Conservation (phyloP, 2,888 invertebrate species). For the Gortyna flavago region DNA sequence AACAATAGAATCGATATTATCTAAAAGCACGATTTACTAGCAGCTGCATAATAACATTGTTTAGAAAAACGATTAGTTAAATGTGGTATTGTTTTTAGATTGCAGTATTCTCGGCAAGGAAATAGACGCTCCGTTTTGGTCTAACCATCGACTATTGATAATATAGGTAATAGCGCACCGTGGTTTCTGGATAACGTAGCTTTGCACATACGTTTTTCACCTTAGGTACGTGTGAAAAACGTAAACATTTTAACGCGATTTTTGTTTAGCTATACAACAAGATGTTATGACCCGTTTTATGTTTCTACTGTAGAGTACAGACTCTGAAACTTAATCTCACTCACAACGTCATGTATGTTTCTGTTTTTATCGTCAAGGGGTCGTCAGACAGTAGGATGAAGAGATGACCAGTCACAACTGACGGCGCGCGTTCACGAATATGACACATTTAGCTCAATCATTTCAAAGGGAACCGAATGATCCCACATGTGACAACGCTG, state of each 20-base stretch:
- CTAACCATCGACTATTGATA: too few species aligned
- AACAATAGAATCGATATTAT: conserved; percentile 58
- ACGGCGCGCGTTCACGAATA: not conserved
- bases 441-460: not conserved
- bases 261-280: too few species aligned
- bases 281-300: too few species aligned
- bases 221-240: not conserved
- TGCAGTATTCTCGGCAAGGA: not conserved
- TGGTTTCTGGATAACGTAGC: not conserved
- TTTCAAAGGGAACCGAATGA: not conserved
- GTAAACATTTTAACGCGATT: not conserved
- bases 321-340: not conserved
- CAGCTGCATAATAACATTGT: conserved; percentile 29
- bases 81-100: not conserved
- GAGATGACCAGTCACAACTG: not conserved
- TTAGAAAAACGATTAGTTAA: conserved; percentile 7
- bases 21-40: conserved; percentile 57
- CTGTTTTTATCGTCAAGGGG: not conserved
- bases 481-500: not conserved
- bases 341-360: not conserved
- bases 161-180: not conserved
- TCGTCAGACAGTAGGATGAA: not conserved
- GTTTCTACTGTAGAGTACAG: not conserved
- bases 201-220: not conserved
- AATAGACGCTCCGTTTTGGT: not conserved